phyloP scores from a whole-genome alignment of 2,113 vertebrate species.

The Ochotona curzoniae region DNA sequence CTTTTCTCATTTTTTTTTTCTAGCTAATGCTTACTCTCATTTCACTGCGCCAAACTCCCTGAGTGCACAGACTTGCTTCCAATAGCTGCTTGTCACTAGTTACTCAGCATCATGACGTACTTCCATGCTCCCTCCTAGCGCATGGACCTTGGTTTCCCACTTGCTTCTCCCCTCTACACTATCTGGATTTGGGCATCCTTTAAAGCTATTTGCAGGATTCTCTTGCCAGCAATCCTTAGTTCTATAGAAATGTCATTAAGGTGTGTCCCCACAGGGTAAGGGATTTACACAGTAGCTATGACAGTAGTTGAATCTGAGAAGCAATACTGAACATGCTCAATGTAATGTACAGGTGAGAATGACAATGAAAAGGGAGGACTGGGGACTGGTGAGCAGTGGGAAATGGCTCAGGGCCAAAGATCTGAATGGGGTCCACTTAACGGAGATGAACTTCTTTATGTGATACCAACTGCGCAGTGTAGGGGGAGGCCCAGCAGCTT shows the following conservation, averaged over 20 bases:
- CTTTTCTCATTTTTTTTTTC: background rate
- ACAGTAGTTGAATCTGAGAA: background rate
- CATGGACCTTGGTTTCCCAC: background rate
- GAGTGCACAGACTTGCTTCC: background rate
- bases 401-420: background rate
- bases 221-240: background rate
- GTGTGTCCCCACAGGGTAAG: background rate
- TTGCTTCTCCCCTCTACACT: background rate
- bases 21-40: background rate
- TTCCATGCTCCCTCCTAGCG: background rate
- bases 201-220: background rate
- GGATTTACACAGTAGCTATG: background rate
- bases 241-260: background rate
- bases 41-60: background rate
- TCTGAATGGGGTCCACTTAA: background rate
- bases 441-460: conserved; percentile 3
- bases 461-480: background rate
- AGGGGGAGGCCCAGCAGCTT: background rate
- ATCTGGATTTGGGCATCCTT: background rate
- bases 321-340: background rate
- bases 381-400: background rate
- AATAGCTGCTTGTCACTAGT: background rate
- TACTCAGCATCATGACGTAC: background rate
- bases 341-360: background rate
- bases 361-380: background rate